Base-by-base conservation (phyloP, 1,140 invertebrate species). In the Batillaria attramentaria region DNA sequence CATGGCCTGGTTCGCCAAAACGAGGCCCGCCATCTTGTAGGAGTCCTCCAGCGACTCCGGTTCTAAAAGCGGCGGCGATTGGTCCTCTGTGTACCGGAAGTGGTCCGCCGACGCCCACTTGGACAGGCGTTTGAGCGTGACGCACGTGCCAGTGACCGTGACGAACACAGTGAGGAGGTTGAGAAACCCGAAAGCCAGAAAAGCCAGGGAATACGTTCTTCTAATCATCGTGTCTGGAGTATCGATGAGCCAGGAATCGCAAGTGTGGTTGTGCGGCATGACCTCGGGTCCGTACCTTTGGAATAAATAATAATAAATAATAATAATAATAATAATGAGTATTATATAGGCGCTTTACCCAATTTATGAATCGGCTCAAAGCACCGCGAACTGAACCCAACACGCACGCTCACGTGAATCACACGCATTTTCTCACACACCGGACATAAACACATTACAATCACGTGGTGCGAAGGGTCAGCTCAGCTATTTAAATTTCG, bases 211-310 rank as follows among this genome's bases (percentile, higher is more conserved):
- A 73, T 83, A 87, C 10, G 78, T 75, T 60, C 81, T 74, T 57
- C 84, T 60, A 68, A 72, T 72, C 6, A 18, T 33, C 24, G 70
- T 20, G 13, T 28, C 33, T 1, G 86, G 85, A 0, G 62, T 82
- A 18, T 83, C 69, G 3, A 83, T 54, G 5, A 87, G 80, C 86
- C 86, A 87, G 13, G 84, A 79, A 42, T 79, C 39, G 75, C 86
- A 87, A 6, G 79, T 68, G 13, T 43, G 70, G 4, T 84, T 83
- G 24, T 31, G 66, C 18, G 78, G 65, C 73, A 81, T 78, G 6
- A 79, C 72, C 16, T 70, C 62, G n/a, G 86, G 86, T 5, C 85
- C 86, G 13, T 85, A 79, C n/a, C n/a, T n/a, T n/a, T n/a, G n/a
- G n/a, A n/a, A n/a, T n/a, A n/a, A n/a, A n/a, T n/a, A n/a, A n/a